A percentile compares a stretch with the other conserved stretches of the same genome.
These are phyloP conservation scores for Latheticus oryzae DNA, from an alignment of 2,888 invertebrate species.

Conservation along the genomic window DNA sequence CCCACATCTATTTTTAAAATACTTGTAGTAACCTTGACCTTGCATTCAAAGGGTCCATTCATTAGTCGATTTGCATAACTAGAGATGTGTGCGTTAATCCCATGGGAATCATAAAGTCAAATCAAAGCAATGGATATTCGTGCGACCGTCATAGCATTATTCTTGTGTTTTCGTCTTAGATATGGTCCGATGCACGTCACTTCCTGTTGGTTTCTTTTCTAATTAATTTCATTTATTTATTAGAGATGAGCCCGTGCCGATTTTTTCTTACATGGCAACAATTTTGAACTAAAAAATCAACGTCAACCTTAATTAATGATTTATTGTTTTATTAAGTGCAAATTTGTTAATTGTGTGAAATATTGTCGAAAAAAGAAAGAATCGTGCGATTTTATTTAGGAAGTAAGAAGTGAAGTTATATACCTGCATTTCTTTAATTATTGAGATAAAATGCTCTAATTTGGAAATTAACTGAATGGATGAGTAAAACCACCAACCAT, in stretches of 20 bases:
- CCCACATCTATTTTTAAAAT: slow-evolving; percentile 43
- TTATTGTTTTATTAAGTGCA: too few species aligned
- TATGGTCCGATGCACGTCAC: slow-evolving; percentile 21
- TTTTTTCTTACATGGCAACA: slow-evolving; percentile 18
- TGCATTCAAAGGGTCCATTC: slow-evolving; percentile 15
- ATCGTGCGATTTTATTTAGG: too few species aligned
- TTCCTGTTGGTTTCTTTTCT: slow-evolving; percentile 24
- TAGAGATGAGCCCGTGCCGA: slow-evolving; percentile 32
- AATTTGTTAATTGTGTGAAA: too few species aligned
- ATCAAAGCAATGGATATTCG: slow-evolving; percentile 12
- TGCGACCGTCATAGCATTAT: slow-evolving; percentile 24
- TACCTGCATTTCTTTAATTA: too few species aligned
- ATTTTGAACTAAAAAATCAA: too few species aligned
- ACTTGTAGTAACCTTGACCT: slow-evolving; percentile 47
- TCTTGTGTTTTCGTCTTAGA: slow-evolving; percentile 15
- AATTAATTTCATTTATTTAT: slow-evolving; percentile 29
- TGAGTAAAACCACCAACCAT: slow-evolving; percentile 3
- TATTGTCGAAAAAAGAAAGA: too few species aligned
- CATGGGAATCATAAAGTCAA: slow-evolving; percentile 24
- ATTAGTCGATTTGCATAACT: not conserved
- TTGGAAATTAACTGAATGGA: too few species aligned
- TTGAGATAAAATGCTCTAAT: too few species aligned
- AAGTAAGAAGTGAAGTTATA: too few species aligned
- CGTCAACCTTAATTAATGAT: too few species aligned
- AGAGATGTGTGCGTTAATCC: slow-evolving; percentile 2